phyloP scores from a whole-genome alignment of 2,797 vertebrate species.

The Coregonus ussuriensis region DNA sequence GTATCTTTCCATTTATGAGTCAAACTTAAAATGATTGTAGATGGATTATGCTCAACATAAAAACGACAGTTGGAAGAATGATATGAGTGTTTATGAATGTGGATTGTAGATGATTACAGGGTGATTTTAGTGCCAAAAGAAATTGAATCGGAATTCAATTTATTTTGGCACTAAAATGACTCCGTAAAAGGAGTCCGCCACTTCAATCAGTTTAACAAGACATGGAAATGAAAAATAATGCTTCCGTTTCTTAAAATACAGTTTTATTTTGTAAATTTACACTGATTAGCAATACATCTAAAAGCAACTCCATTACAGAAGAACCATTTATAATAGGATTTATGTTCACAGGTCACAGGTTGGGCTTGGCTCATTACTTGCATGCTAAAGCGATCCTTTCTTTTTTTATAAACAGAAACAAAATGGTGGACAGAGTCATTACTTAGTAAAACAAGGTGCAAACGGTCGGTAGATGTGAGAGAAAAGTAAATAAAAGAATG shows the following conservation, averaged over 20 bases:
- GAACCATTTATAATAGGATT: constrained; percentile 91
- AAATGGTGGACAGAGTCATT: constrained; percentile 77
- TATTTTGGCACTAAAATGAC: neutral
- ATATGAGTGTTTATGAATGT: neutral
- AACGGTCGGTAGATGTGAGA: constrained; percentile 55
- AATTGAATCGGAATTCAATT: neutral
- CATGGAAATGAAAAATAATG: constrained; percentile 48
- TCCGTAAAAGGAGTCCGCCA: constrained; percentile 14
- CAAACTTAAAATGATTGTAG: neutral
- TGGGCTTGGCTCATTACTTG: constrained; percentile 89
- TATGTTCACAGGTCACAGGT: constrained; percentile 93
- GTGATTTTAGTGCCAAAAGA: neutral
- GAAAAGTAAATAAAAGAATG: constrained; percentile 48
- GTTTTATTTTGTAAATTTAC: constrained; percentile 99
- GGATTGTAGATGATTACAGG: constrained; percentile 9
- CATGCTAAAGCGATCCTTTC: constrained; percentile 85
- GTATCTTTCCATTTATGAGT: neutral
- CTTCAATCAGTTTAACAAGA: constrained; percentile 30
- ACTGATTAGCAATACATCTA: constrained; percentile 98
- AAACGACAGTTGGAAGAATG: neutral
- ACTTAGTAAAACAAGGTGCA: constrained; percentile 91
- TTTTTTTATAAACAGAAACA: constrained; percentile 40
- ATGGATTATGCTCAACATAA: neutral
- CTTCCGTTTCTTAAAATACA: constrained; percentile 87
- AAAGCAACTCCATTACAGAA: constrained; percentile 94